Conservation (phyloP, 2,797 vertebrate genomes). For the Intellagama lesueurii region DNA sequence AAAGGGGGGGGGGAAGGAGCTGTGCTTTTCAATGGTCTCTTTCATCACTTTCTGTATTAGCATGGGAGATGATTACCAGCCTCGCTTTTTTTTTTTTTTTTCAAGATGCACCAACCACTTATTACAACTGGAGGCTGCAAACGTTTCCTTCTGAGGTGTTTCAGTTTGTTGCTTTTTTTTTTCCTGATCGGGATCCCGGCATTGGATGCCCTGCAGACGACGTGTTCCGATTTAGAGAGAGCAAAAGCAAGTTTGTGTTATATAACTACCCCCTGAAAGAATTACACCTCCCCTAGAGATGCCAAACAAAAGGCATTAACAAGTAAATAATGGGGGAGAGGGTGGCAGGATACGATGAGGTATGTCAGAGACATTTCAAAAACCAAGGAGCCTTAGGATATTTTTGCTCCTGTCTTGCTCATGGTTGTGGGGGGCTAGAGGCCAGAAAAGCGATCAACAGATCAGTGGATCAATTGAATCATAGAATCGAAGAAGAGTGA, state of each 20-base stretch:
- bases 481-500: too few relatives aligned
- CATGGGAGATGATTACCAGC: slow-evolving; percentile 51
- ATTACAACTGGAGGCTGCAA: slow-evolving; percentile 44
- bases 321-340: neutral
- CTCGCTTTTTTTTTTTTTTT: neutral
- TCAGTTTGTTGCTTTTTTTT: slow-evolving; percentile 62
- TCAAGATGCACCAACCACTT: slow-evolving; percentile 48
- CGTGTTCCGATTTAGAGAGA: slow-evolving; percentile 60
- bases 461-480: too few relatives aligned
- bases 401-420: too few relatives aligned
- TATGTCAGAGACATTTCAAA: neutral
- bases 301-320: neutral
- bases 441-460: too few relatives aligned
- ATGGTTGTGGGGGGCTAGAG: too few relatives aligned
- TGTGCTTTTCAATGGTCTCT: slow-evolving; percentile 30
- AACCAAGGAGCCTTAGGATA: too few relatives aligned
- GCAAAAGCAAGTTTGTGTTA: neutral
- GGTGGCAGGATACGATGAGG: neutral
- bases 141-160: slow-evolving; percentile 36
- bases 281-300: neutral
- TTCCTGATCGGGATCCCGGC: slow-evolving; percentile 58
- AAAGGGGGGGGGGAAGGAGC: slow-evolving; percentile 5
- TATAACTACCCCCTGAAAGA: slow-evolving; percentile 27
- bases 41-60: slow-evolving; percentile 49
- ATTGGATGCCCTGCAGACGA: slow-evolving; percentile 60